Percentiles rank a stretch among this genome's conserved stretches.
Conservation (phyloP, 2,797 vertebrate genomes). For the Holocentrus rufus region DNA sequence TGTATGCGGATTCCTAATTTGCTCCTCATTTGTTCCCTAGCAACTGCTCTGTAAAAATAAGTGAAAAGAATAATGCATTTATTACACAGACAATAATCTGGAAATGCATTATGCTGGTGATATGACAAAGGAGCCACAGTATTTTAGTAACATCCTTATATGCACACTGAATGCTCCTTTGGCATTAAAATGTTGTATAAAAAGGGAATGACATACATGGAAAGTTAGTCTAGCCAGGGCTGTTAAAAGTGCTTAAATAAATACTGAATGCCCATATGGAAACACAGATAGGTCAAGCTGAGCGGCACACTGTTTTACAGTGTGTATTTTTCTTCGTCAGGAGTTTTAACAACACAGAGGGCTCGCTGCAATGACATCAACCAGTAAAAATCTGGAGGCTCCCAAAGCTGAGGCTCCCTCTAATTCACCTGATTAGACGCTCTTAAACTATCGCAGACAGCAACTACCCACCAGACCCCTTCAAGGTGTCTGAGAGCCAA, state of each 20-base stretch:
- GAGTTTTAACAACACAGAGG: slow-evolving; percentile 39
- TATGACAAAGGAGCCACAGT: not conserved
- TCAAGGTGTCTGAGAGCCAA: slow-evolving; percentile 51
- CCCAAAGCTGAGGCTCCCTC: not conserved
- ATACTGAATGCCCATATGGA: slow-evolving; percentile 9
- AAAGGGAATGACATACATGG: slow-evolving; percentile 20
- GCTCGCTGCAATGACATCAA: slow-evolving; percentile 46
- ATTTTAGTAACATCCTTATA: not conserved
- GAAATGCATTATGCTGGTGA: not conserved
- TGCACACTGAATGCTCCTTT: not conserved
- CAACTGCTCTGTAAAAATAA: too few relatives aligned
- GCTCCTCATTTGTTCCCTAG: too few relatives aligned
- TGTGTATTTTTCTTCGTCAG: slow-evolving; percentile 41
- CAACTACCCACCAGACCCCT: slow-evolving; percentile 39
- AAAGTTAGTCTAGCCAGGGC: slow-evolving; percentile 23
- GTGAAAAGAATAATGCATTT: not conserved
- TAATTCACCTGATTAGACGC: slow-evolving; percentile 36
- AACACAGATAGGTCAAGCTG: not conserved
- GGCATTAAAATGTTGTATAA: not conserved
- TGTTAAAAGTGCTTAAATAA: slow-evolving; percentile 47
- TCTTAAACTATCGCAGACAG: slow-evolving; percentile 44
- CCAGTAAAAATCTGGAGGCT: slow-evolving; percentile 26
- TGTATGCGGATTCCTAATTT: too few relatives aligned
- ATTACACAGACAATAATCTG: not conserved
- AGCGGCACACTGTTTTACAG: slow-evolving; percentile 25